Conservation (phyloP, 2,888 invertebrate species). For the Aphidius colemani region DNA sequence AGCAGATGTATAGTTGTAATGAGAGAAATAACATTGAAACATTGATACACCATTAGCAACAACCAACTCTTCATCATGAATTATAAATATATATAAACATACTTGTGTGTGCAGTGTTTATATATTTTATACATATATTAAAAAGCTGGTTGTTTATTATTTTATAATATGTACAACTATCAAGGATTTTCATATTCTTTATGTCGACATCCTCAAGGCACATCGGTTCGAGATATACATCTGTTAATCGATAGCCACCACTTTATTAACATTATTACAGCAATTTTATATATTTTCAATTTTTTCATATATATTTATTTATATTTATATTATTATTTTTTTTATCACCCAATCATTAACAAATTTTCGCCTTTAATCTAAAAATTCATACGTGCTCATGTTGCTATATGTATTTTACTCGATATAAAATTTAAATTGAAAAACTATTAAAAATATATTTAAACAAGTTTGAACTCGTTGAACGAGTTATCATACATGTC, state of each 20-base stretch:
- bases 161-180: neutral
- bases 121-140: too few relatives aligned
- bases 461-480: too few relatives aligned
- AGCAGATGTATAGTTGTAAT: conserved; percentile 55
- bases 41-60: conserved; percentile 59
- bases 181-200: conserved; percentile 19
- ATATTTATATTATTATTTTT: neutral
- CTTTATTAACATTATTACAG: too few relatives aligned
- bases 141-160: too few relatives aligned
- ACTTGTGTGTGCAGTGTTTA: too few relatives aligned
- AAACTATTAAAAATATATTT: too few relatives aligned
- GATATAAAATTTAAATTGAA: too few relatives aligned
- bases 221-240: neutral
- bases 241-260: neutral
- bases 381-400: too few relatives aligned
- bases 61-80: too few relatives aligned
- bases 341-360: neutral
- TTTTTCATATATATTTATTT: conserved; percentile 5
- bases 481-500: conserved; percentile 4
- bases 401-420: too few relatives aligned
- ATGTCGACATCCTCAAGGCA: conserved; percentile 31
- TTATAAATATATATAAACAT: conserved; percentile 38
- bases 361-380: too few relatives aligned
- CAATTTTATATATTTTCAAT: neutral
- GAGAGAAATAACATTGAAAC: conserved; percentile 54